phyloP scores from a whole-genome alignment of 2,797 vertebrate species.

The Picus viridis region DNA sequence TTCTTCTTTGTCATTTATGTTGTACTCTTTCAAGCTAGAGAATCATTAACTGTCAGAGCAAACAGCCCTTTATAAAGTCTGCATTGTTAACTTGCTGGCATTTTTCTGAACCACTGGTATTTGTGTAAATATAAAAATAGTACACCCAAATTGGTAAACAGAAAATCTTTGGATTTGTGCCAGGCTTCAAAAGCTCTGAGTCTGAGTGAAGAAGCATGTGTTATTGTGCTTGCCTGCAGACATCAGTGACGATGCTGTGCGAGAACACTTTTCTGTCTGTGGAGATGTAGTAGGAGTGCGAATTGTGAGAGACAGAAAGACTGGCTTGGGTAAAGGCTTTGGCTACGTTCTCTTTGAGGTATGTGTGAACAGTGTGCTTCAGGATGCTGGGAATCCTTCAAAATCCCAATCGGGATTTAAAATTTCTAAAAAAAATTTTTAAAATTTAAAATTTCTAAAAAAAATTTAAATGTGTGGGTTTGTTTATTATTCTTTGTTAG shows the following conservation, averaged over 20 bases:
- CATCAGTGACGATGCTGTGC: conserved; percentile 78
- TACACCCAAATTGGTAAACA: not conserved
- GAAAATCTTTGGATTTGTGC: not conserved
- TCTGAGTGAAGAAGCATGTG: not conserved
- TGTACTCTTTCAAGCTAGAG: not conserved
- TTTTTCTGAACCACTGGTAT: not conserved
- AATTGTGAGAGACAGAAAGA: conserved; percentile 86
- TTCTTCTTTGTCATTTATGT: not conserved
- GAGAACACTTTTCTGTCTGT: conserved; percentile 87
- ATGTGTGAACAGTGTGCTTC: not conserved
- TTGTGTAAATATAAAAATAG: not conserved
- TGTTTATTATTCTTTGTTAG: no score
- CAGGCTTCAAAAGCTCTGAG: not conserved
- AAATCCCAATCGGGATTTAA: rapidly evolving
- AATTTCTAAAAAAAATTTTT: no score
- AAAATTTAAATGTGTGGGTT: no score
- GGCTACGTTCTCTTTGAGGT: conserved; percentile 96
- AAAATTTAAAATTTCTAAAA: no score
- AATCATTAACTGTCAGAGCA: not conserved
- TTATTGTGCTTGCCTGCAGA: conserved; percentile 76
- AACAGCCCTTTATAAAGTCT: not conserved
- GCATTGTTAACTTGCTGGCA: not conserved
- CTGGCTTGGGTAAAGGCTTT: conserved; percentile 92
- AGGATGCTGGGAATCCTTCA: not conserved
- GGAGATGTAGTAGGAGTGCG: conserved; percentile 85